A percentile compares a stretch with the other conserved stretches of the same genome.
These are phyloP conservation scores for Apodemia zela DNA, from an alignment of 2,888 invertebrate genomes.

Conservation along the genomic window DNA sequence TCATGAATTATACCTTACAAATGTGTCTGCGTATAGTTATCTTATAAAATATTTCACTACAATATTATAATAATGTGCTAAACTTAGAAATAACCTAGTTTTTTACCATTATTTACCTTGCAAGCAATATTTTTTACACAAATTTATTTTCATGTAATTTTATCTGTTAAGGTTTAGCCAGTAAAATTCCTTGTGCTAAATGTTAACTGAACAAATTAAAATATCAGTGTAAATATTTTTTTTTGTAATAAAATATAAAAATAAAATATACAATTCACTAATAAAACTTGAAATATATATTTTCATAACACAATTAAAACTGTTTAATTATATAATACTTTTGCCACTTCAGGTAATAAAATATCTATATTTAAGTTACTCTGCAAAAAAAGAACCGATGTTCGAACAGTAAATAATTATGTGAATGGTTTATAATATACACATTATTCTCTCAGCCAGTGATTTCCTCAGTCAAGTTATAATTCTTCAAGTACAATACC, in stretches of 20 bases:
- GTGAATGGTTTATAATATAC: too few relatives aligned
- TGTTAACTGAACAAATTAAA: not conserved
- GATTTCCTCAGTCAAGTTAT: too few relatives aligned
- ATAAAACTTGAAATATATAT: conserved; percentile 24
- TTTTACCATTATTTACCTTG: conserved; percentile 59
- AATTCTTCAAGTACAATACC: too few relatives aligned
- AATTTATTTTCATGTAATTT: not conserved
- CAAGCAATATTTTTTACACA: conserved; percentile 55
- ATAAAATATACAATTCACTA: conserved; percentile 32
- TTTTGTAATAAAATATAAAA: conserved; percentile 21
- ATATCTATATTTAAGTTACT: not conserved
- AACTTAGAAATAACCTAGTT: conserved; percentile 73
- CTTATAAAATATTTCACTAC: conserved; percentile 70
- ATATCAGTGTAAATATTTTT: conserved; percentile 22
- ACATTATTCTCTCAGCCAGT: too few relatives aligned
- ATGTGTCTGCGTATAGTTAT: conserved; percentile 76
- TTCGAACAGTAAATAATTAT: too few relatives aligned
- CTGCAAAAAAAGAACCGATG: too few relatives aligned
- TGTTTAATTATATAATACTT: not conserved
- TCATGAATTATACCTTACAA: conserved; percentile 78
- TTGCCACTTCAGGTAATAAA: conserved; percentile 2
- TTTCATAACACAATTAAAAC: conserved; percentile 5
- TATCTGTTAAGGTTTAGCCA: conserved; percentile 16
- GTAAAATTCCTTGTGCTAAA: conserved; percentile 11
- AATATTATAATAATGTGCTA: conserved; percentile 72